Percentiles rank a stretch among this genome's conserved stretches.
Evolutionary conservation across 2,888 invertebrate species (phyloP).

Genomic region (Boloria euphrosyne): DNA sequence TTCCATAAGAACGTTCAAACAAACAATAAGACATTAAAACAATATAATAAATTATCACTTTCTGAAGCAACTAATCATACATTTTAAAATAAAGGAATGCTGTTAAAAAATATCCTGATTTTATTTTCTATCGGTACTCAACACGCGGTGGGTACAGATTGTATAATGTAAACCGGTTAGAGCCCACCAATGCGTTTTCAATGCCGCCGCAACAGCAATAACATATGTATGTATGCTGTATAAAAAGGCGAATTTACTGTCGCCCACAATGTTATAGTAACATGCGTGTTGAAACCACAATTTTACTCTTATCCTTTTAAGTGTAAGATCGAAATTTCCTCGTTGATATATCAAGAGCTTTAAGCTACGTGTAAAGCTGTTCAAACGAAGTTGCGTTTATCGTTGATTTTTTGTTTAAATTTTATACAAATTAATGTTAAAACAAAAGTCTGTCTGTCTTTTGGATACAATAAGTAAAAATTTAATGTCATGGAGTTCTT

Average conservation of each 20-base stretch:
- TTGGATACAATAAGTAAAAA: not conserved
- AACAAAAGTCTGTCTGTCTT: not conserved
- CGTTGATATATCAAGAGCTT: not conserved
- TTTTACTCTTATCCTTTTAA: not conserved
- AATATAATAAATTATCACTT: too few species aligned
- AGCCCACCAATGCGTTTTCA: constrained; percentile 70
- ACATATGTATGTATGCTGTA: constrained; percentile 69
- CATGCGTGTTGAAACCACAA: not conserved
- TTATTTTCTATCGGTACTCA: constrained; percentile 51
- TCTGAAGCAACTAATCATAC: too few species aligned
- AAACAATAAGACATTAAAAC: too few species aligned
- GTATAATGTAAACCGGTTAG: constrained; percentile 69
- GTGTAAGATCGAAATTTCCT: constrained; percentile 11
- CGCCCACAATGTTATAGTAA: constrained; percentile 42
- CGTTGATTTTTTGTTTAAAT: constrained; percentile 41
- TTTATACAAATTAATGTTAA: constrained; percentile 22
- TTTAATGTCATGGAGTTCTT: too few species aligned
- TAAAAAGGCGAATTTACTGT: constrained; percentile 50
- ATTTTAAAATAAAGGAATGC: too few species aligned
- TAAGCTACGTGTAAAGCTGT: constrained; percentile 32
- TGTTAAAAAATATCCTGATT: not conserved
- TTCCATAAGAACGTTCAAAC: too few species aligned
- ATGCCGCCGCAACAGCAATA: constrained; percentile 55
- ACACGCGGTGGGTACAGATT: constrained; percentile 58
- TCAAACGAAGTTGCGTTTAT: constrained; percentile 38